Conservation (phyloP, 2,888 invertebrate species). For the Ormyrus labotus region DNA sequence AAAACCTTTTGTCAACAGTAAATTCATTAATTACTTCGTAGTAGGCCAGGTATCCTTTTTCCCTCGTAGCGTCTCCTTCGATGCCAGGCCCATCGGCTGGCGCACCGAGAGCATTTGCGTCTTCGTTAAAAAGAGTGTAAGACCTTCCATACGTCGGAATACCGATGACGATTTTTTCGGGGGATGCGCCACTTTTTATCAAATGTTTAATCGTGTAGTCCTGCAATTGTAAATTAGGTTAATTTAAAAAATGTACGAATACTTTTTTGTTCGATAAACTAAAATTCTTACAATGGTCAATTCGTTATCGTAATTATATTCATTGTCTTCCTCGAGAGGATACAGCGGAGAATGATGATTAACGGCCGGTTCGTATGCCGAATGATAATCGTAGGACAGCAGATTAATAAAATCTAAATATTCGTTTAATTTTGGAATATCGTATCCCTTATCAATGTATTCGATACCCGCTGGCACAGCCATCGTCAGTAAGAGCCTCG, state of each 20-base stretch:
- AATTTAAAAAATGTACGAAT: neutral
- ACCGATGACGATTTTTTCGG: slow-evolving; percentile 88
- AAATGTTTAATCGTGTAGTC: slow-evolving; percentile 92
- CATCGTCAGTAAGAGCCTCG: slow-evolving; percentile 90
- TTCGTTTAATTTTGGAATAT: slow-evolving; percentile 90
- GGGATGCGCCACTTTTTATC: slow-evolving; percentile 86
- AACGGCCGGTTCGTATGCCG: slow-evolving; percentile 92
- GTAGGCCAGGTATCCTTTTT: slow-evolving; percentile 94
- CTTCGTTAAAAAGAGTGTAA: slow-evolving; percentile 91
- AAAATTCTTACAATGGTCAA: slow-evolving; percentile 88
- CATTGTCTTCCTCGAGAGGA: slow-evolving; percentile 87
- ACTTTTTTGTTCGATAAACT: slow-evolving; percentile 17
- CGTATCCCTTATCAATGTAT: slow-evolving; percentile 95
- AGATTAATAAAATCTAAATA: slow-evolving; percentile 96
- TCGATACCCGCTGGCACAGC: slow-evolving; percentile 96
- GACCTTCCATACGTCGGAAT: slow-evolving; percentile 94
- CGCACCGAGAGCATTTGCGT: slow-evolving; percentile 89
- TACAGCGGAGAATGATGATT: slow-evolving; percentile 94
- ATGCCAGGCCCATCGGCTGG: slow-evolving; percentile 94
- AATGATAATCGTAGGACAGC: slow-evolving; percentile 94
- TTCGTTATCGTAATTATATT: slow-evolving; percentile 91
- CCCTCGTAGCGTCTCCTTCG: slow-evolving; percentile 92
- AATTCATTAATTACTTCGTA: slow-evolving; percentile 83
- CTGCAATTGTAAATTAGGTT: slow-evolving; percentile 74
- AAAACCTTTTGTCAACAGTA: neutral